A percentile compares a stretch with the other conserved stretches of the same genome.
phyloP scores from a whole-genome alignment of 2,113 vertebrate species.

The Sinosuthora webbiana region DNA sequence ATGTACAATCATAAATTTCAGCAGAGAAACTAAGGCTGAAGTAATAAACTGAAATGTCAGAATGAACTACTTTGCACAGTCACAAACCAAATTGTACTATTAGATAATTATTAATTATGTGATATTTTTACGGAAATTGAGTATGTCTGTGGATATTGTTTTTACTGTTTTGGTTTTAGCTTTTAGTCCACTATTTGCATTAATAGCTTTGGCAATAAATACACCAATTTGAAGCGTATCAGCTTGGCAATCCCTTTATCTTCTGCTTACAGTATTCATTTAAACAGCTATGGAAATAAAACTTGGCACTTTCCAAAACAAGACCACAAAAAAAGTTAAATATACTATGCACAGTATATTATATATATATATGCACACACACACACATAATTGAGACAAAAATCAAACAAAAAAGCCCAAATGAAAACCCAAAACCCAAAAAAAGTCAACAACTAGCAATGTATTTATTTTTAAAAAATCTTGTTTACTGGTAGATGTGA shows the following conservation, averaged over 20 bases:
- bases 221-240: neutral
- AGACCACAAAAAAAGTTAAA: neutral
- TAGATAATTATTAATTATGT: conserved; percentile 31
- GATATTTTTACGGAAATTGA: neutral
- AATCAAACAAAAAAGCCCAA: neutral
- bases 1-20: conserved; percentile 1
- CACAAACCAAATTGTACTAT: conserved; percentile 13
- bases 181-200: neutral
- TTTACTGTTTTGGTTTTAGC: neutral
- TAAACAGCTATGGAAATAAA: conserved; percentile 33
- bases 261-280: conserved; percentile 2
- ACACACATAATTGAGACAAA: neutral
- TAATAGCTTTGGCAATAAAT: neutral
- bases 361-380: no score
- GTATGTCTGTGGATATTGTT: neutral
- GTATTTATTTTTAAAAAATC: neutral
- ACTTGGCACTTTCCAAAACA: neutral
- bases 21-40: neutral
- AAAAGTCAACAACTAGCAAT: fast-evolving
- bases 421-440: no score
- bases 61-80: neutral
- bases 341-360: neutral
- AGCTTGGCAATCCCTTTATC: conserved; percentile 19
- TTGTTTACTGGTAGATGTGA: neutral
- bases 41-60: conserved; percentile 20